A percentile compares a stretch with the other conserved stretches of the same genome.
Evolutionary conservation across 2,888 invertebrate genomes (phyloP).

Genomic region (Volucella zonaria): DNA sequence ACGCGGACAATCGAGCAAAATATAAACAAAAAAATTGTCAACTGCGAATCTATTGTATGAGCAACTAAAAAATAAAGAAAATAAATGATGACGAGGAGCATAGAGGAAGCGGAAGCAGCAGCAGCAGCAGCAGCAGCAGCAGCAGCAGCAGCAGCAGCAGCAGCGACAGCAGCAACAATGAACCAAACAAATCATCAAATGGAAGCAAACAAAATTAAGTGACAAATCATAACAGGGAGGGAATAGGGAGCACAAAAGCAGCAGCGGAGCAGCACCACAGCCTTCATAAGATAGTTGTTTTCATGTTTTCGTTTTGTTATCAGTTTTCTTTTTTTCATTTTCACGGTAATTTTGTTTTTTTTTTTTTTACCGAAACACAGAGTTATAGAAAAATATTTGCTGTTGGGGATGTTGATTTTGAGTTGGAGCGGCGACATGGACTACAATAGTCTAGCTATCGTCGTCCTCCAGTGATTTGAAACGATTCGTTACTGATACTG

Average conservation of each 20-base stretch:
- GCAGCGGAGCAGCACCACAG: slow-evolving; percentile 70
- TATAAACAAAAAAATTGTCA: slow-evolving; percentile 15
- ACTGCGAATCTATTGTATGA: slow-evolving; percentile 26
- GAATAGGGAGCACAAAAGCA: slow-evolving; percentile 61
- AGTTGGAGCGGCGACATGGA: slow-evolving; percentile 59
- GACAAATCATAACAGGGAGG: slow-evolving; percentile 5
- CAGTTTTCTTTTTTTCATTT: slow-evolving; percentile 52
- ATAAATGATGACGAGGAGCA: background rate
- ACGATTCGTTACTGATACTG: slow-evolving; percentile 81
- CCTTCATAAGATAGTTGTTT: slow-evolving; percentile 55
- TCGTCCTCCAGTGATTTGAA: slow-evolving; percentile 84
- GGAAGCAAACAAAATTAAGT: slow-evolving; percentile 36
- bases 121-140: slow-evolving; percentile 37
- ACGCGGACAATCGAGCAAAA: slow-evolving; percentile 27
- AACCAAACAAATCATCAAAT: slow-evolving; percentile 38
- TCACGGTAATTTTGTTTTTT: slow-evolving; percentile 78
- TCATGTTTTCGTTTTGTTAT: slow-evolving; percentile 52
- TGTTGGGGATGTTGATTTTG: slow-evolving; percentile 74
- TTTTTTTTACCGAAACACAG: slow-evolving; percentile 79
- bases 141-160: slow-evolving; percentile 45
- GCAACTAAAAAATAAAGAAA: slow-evolving; percentile 45
- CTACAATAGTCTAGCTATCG: slow-evolving; percentile 80
- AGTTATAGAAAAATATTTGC: slow-evolving; percentile 67
- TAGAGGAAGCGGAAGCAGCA: slow-evolving; percentile 37
- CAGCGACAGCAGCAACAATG: slow-evolving; percentile 36